Base-by-base conservation (phyloP, 1,140 invertebrate genomes). In the Octopus sinensis region DNA sequence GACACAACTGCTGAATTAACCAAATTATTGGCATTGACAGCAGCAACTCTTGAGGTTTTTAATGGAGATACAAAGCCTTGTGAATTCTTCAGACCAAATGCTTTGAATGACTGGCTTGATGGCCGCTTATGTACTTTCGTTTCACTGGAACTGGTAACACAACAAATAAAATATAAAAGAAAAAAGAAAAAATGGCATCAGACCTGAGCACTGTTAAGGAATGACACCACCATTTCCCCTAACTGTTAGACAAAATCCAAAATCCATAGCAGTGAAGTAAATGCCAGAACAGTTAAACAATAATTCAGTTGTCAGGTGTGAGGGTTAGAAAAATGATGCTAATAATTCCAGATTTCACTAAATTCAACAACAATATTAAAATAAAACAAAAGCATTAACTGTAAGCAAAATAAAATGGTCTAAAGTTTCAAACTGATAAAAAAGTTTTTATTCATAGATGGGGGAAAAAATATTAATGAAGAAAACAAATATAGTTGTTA, bases 1-100 rank as follows among this genome's bases (percentile, higher is more conserved):
- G 56, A 62, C 17, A 17, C 9, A 9, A 17, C 9, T 17, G 56
- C 30, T 51, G 80, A 13, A 71, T 78, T 73, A 62, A 79, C 76
- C 54, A 84, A 83, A 83, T 88, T 87, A 83, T 85, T 85, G 76
- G 86, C 82, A 62, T 80, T 82, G 80, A 86, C 83, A 68, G 86
- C 83, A 82, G 83, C 84, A 78, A 88, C 85, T 85, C 88, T 89
- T 81, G 87, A 87, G 56, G 88, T 86, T 84, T 89, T 89, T 54
- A 89, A 80, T 53, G 88, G 87, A 78, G 88, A 89, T 78, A 86
- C 86, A 77, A 86, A 84, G 68, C 86, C 82, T 80, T 89, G 88
- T 51, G 88, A 86, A 86, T 87, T 89, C 83, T 88, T 89, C 81
- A 86, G 84, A 68, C 86, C 86, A 54, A 83, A 76, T 51, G 83